Base-by-base conservation (phyloP, 2,888 invertebrate genomes). In the Tinea pellionella region DNA sequence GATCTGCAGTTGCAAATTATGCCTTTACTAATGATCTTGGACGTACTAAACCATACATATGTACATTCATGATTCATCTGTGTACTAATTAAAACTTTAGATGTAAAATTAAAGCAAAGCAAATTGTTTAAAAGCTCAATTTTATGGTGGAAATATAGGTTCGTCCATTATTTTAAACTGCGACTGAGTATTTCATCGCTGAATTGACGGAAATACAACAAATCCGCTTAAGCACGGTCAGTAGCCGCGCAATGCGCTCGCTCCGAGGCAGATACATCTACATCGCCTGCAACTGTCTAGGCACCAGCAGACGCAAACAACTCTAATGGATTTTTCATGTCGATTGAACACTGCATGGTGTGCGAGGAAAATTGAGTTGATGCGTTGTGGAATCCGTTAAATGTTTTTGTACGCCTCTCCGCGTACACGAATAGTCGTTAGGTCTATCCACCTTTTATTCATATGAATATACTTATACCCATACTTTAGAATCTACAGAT, bases 321-420 rank as follows among this genome's bases (percentile, higher is more conserved):
- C 74, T 77, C 75, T 84, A 85, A 85, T 86, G 85, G 85, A 78
- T 85, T 84, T 85, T 85, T 85, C 85, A 81, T 86, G 85, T 85
- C 82, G 79, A 81, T 82, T 81, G 80, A 80, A 76, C 80, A 80
- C 71, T 1, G 13, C 11, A n/a, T n/a, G 13, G 24, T 18, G 15
- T 30, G 13, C 32, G 15, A 32, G 32, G 32, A 32, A 57, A 57
- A 57, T 57, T 57, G 32, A 30, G 57, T 32, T 57, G 32, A 57
- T 53, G 24, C 53, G 53, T 53, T 53, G 3, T 53, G 19, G 24
- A 53, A 24, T 53, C 19, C 24, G 47, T 15, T 24, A 53, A 53
- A 24, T 19, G 11, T 53, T 53, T 53, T 53, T 53, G 9, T 24
- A 19, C 9, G 37, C 4, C 9, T 6, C 9, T n/a, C 37, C 37